phyloP scores from a whole-genome alignment of 2,113 vertebrate genomes.

The Hippopotamus amphibius region DNA sequence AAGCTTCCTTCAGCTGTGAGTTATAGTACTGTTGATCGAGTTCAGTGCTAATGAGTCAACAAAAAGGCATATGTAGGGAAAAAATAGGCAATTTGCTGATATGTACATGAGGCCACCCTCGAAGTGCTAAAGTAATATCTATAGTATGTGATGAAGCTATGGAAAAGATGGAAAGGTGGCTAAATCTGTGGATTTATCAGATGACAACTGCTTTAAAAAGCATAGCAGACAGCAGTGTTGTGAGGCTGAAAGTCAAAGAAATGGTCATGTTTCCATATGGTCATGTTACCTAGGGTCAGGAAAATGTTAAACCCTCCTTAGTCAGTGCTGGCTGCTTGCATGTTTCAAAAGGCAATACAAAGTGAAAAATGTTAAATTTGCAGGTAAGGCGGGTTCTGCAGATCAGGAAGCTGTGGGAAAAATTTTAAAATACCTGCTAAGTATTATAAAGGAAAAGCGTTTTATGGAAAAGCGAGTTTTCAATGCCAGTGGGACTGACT shows the following conservation, averaged over 20 bases:
- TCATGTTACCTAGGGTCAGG: neutral
- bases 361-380: neutral
- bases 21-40: neutral
- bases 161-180: neutral
- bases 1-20: neutral
- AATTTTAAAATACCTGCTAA: neutral
- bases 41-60: neutral
- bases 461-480: neutral
- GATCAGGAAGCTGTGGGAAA: neutral
- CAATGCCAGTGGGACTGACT: neutral
- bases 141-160: neutral
- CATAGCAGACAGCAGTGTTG: neutral
- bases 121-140: neutral
- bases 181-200: neutral
- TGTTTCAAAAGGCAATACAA: neutral
- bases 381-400: neutral
- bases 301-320: conserved; percentile 15
- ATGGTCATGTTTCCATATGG: neutral
- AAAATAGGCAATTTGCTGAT: neutral
- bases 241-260: neutral
- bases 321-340: neutral
- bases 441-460: neutral
- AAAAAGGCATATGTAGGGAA: neutral
- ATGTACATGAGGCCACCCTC: neutral
- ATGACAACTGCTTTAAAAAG: neutral